Evolutionary conservation across 2,113 vertebrate genomes (phyloP).

Genomic region (Sphyrna mokarran): DNA sequence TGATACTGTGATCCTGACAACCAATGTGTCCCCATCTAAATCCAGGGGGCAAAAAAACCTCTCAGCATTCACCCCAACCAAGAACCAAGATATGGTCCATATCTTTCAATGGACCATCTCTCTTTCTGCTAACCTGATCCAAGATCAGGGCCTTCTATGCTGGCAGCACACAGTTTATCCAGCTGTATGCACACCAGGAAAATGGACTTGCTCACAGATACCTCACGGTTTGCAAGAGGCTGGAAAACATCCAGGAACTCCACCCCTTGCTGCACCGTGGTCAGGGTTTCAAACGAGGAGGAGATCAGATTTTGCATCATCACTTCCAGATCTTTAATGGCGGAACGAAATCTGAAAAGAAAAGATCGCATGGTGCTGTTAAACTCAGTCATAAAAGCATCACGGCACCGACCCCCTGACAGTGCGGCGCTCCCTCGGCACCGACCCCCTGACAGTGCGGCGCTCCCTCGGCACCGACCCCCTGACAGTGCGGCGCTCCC

Average conservation of each 20-base stretch:
- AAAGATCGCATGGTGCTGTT: background rate
- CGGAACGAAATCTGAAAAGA: conserved; percentile 52
- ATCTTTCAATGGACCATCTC: background rate
- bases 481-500: too few species aligned
- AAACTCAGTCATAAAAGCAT: too few species aligned
- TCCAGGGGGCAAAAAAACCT: background rate
- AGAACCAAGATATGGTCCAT: too few species aligned
- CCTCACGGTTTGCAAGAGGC: conserved; percentile 66
- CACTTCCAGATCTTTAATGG: conserved; percentile 61
- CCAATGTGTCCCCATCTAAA: too few species aligned
- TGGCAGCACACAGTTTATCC: background rate
- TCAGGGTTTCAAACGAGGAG: conserved; percentile 61
- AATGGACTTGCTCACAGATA: conserved; percentile 40
- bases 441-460: too few species aligned
- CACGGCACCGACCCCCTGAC: too few species aligned
- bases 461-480: too few species aligned
- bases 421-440: too few species aligned
- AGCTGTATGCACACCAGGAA: background rate
- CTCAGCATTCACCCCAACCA: too few species aligned
- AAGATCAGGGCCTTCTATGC: background rate
- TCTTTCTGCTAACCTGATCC: background rate
- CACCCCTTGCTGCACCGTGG: conserved; percentile 63
- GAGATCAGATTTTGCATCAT: conserved; percentile 70
- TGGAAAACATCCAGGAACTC: conserved; percentile 67
- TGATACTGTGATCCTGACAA: too few species aligned